A percentile compares a stretch with the other conserved stretches of the same genome.
Evolutionary conservation across 1,140 invertebrate genomes (phyloP).

Genomic region (Drosophila bocqueti): DNA sequence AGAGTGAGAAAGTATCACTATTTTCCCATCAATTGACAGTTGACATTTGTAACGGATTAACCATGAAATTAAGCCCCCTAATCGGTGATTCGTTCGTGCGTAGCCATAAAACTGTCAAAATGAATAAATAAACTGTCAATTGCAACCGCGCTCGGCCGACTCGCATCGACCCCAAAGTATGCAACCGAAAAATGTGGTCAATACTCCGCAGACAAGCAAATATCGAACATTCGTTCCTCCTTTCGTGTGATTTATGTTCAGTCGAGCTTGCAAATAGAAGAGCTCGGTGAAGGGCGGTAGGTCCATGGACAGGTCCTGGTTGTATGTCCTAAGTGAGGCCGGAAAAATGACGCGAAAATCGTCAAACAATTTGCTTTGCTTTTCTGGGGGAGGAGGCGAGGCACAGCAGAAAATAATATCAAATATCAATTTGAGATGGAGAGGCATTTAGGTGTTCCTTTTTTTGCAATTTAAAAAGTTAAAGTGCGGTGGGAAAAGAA

Average conservation of each 20-base stretch:
- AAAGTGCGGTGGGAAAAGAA: neutral
- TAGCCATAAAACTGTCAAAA: slow-evolving; percentile 61
- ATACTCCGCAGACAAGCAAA: slow-evolving; percentile 19
- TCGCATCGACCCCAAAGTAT: slow-evolving; percentile 18
- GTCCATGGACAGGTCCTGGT: neutral
- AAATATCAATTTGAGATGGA: neutral
- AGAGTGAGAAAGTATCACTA: slow-evolving; percentile 11
- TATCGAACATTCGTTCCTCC: slow-evolving; percentile 24
- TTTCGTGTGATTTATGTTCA: slow-evolving; percentile 65
- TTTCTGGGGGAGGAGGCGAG: neutral
- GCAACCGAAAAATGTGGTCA: slow-evolving; percentile 33
- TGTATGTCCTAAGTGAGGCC: slow-evolving; percentile 15
- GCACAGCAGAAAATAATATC: slow-evolving; percentile 22
- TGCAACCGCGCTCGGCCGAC: slow-evolving; percentile 11
- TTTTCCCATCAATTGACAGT: slow-evolving; percentile 57
- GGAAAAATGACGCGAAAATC: slow-evolving; percentile 59
- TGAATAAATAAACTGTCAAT: slow-evolving; percentile 56
- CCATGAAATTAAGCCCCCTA: slow-evolving; percentile 64
- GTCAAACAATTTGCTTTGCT: slow-evolving; percentile 42
- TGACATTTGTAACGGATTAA: slow-evolving; percentile 75
- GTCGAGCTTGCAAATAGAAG: slow-evolving; percentile 24
- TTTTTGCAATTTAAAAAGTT: neutral
- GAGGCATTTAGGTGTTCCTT: neutral
- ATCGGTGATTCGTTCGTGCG: slow-evolving; percentile 54
- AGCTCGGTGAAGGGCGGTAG: neutral